Base-by-base conservation (phyloP, 2,888 invertebrate species). In the Drosophila demipolita region DNA sequence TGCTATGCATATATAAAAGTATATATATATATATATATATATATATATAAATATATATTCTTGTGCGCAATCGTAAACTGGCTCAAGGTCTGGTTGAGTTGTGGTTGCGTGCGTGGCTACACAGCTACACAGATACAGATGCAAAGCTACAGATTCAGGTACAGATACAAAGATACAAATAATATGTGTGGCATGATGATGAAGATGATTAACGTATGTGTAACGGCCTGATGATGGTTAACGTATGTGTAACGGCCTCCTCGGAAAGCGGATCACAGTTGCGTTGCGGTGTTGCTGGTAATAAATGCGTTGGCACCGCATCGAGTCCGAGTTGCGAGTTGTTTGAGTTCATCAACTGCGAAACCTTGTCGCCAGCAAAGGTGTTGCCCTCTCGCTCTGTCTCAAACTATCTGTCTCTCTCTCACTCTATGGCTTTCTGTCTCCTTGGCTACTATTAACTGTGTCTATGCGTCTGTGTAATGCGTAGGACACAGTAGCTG, bases 61-160 rank as follows among this genome's bases (percentile, higher is more conserved):
- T 88, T 77, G 77, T 64, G 66, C 72, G 64, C 81, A 79, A 76
- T 70, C 73, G 71, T 78, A 82, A 87, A 87, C 89, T 87, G 90
- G 87, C 86, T 86, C 90, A 90, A 90, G 89, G 87, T 87, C 90
- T 87, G 90, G 83, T 88, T 88, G 77, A 61, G 65, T 70, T 75
- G 73, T 55, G 82, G 74, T 85, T 72, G 80, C 68, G 65, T 79
- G 81, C 72, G 64, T 76, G 66, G 62, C 68, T 69, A 68, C 78
- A 83, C 66, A 48, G 6, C 23, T 20, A 33, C 26, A 65, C 32
- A 69, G 33, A 62, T 42, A 65, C 48, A 38, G 15, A 53, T 32
- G 36, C 23, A 26, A n/a, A 38, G 38, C 26, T 79, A 73, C 65
- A 69, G 45, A 45, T 38, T 26, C 55, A 38, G 26, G 35, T 17